These are phyloP conservation scores for Neoarius graeffei DNA, from an alignment of 2,113 vertebrate genomes.

Conservation along the genomic window DNA sequence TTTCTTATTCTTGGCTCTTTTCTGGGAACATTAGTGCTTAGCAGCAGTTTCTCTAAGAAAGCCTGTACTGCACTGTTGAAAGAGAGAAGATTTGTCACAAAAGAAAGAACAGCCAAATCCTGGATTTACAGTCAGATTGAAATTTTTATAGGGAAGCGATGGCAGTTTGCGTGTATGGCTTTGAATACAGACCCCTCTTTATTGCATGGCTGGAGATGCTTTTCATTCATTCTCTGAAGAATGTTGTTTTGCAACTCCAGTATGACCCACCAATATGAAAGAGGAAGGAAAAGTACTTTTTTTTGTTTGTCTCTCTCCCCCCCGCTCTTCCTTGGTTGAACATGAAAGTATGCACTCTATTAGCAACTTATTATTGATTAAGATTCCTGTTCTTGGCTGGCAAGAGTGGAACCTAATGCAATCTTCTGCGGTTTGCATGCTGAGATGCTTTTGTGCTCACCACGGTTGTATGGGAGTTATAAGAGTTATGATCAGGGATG, in stretches of 20 bases:
- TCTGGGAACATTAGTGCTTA: neutral
- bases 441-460: too few species aligned
- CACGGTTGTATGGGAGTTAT: too few species aligned
- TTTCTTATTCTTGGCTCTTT: neutral
- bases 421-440: too few species aligned
- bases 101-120: neutral
- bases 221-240: neutral
- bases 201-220: neutral
- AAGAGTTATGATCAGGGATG: too few species aligned
- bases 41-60: neutral
- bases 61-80: neutral
- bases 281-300: neutral
- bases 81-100: neutral
- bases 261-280: neutral
- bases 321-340: neutral
- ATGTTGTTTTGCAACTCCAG: neutral
- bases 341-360: neutral
- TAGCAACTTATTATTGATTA: too few species aligned
- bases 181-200: neutral
- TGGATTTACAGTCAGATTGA: conserved; percentile 7
- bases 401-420: too few species aligned
- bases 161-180: neutral
- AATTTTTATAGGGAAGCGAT: neutral
- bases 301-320: neutral
- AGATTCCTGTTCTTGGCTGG: too few species aligned